These are phyloP conservation scores for Myotis brandtii DNA, from an alignment of 2,113 vertebrate species.

Conservation along the genomic window DNA sequence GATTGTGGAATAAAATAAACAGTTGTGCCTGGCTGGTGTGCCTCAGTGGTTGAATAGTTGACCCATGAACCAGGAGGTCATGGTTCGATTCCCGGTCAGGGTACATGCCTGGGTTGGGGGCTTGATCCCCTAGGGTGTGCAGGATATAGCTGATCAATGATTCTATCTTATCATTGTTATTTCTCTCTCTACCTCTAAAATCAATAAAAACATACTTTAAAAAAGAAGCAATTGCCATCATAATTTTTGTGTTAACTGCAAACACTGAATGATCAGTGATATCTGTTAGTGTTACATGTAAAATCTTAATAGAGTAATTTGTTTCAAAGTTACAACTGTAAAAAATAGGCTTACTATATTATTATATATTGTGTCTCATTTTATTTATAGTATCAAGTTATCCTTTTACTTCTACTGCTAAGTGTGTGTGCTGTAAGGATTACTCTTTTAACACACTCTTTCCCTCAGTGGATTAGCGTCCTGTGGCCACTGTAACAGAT, in stretches of 20 bases:
- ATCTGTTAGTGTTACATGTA: not conserved
- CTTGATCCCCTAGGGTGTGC: too few species aligned
- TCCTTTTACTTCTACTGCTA: not conserved
- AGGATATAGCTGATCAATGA: too few species aligned
- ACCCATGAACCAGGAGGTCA: too few species aligned
- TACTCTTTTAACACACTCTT: not conserved
- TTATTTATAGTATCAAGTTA: conserved; percentile 32
- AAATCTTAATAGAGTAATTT: not conserved
- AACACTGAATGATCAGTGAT: not conserved
- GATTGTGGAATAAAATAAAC: not conserved
- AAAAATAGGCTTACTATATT: not conserved
- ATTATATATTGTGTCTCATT: conserved; percentile 40
- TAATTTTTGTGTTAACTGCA: conserved; percentile 33
- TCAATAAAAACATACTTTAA: too few species aligned
- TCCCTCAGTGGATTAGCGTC: not conserved
- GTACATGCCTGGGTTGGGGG: too few species aligned
- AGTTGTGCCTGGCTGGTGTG: too few species aligned
- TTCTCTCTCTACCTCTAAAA: too few species aligned
- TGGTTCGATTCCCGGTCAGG: too few species aligned
- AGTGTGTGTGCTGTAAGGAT: not conserved
- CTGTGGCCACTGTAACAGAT: not conserved
- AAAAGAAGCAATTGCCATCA: not conserved
- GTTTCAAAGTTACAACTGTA: not conserved
- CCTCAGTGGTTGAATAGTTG: too few species aligned
- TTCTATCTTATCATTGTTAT: too few species aligned